Conservation (phyloP, 2,888 invertebrate genomes). For the Ormyrus thymus region DNA sequence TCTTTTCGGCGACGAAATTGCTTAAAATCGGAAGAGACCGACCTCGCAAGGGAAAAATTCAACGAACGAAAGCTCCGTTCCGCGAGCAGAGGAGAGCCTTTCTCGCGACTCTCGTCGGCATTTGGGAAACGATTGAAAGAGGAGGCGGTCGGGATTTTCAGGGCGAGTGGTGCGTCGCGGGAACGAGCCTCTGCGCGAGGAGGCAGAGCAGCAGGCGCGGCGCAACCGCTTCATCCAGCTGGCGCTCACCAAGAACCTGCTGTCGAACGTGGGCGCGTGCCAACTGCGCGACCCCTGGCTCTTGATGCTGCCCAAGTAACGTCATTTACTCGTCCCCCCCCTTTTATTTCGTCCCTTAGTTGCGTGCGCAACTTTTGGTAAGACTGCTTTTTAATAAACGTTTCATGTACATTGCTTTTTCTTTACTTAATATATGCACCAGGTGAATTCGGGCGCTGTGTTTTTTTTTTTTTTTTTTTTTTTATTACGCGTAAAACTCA, state of each 20-base stretch:
- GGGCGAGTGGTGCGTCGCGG: slow-evolving; percentile 74
- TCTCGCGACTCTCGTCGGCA: too few species aligned
- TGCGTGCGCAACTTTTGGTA: neutral
- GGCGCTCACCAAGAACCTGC: slow-evolving; percentile 55
- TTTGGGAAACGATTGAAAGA: too few species aligned
- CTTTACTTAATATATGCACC: too few species aligned
- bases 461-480: too few species aligned
- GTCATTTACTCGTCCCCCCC: slow-evolving; percentile 22
- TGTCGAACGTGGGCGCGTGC: slow-evolving; percentile 46
- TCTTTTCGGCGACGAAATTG: too few species aligned
- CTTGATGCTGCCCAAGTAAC: slow-evolving; percentile 53
- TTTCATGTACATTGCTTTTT: too few species aligned
- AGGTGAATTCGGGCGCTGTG: too few species aligned
- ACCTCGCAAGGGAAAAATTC: slow-evolving; percentile 53
- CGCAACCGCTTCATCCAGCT: slow-evolving; percentile 77
- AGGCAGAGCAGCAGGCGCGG: slow-evolving; percentile 80
- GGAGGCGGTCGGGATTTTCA: neutral
- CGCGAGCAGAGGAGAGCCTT: too few species aligned
- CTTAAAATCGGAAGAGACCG: too few species aligned
- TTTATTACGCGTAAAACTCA: too few species aligned
- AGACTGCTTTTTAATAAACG: neutral
- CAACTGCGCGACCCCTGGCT: slow-evolving; percentile 56
- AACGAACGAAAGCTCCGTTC: neutral
- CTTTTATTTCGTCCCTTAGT: neutral
- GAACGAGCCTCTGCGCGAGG: slow-evolving; percentile 80